These are phyloP conservation scores for Phyllopteryx taeniolatus DNA, from an alignment of 2,113 vertebrate genomes.

Conservation along the genomic window DNA sequence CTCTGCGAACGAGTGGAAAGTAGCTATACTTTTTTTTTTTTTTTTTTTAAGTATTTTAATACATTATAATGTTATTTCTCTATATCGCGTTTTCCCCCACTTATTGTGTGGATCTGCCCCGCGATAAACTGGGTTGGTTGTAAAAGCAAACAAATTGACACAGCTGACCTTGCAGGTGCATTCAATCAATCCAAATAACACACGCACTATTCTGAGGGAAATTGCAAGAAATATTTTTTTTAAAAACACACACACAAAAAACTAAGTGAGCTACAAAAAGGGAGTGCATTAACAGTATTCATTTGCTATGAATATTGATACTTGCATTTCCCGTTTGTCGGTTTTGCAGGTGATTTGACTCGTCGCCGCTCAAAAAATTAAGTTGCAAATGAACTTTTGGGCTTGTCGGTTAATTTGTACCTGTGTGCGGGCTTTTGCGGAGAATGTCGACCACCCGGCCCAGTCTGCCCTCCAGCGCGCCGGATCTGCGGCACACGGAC, in stretches of 20 bases:
- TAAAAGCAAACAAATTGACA: background rate
- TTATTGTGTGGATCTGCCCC: too few relatives aligned
- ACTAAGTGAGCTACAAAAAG: background rate
- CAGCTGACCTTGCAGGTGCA: background rate
- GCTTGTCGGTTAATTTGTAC: constrained; percentile 40
- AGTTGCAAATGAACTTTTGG: background rate
- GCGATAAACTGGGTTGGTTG: background rate
- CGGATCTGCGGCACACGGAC: constrained; percentile 68
- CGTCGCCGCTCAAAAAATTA: background rate
- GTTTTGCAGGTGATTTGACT: background rate
- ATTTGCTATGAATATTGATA: background rate
- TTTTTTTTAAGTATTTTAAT: too few relatives aligned
- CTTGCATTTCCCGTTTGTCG: background rate
- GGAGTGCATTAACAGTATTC: background rate
- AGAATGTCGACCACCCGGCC: constrained; percentile 58
- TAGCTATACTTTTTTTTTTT: too few relatives aligned
- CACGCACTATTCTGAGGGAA: too few relatives aligned
- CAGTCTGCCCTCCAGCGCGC: constrained; percentile 69
- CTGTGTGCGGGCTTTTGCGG: constrained; percentile 64
- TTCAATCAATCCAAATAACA: background rate
- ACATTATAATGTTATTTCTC: too few relatives aligned
- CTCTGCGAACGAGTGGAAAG: too few relatives aligned
- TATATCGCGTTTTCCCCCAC: too few relatives aligned
- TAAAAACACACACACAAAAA: too few relatives aligned
- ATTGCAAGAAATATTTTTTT: too few relatives aligned